phyloP scores from a whole-genome alignment of 2,797 vertebrate species.

The Tiaroga cobitis region DNA sequence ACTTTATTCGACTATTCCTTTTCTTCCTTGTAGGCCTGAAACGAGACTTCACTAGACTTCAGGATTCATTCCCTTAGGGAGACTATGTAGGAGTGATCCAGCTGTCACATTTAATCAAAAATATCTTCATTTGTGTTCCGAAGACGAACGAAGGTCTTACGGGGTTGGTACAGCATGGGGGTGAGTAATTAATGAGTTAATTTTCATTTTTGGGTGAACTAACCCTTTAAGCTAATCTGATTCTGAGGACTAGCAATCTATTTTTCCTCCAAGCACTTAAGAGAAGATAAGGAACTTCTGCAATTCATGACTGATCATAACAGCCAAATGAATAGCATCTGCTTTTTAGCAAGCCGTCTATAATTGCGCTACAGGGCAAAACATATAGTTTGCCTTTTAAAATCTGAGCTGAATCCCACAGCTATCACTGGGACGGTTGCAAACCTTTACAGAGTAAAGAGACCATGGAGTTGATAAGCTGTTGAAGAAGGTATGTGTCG shows the following conservation, averaged over 20 bases:
- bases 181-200: no score
- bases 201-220: no score
- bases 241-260: background rate
- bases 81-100: no score
- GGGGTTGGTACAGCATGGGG: no score
- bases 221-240: background rate
- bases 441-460: slow-evolving; percentile 27
- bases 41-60: no score
- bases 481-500: slow-evolving; percentile 31
- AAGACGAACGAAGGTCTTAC: no score
- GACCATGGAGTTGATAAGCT: slow-evolving; percentile 10
- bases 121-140: no score
- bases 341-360: slow-evolving; percentile 29
- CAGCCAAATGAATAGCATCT: slow-evolving; percentile 45
- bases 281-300: background rate
- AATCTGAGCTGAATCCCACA: background rate
- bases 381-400: background rate
- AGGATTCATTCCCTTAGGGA: no score
- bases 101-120: no score
- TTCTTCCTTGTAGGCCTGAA: no score
- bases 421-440: background rate
- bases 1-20: no score
- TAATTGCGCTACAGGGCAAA: slow-evolving; percentile 2
- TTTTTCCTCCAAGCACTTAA: background rate
- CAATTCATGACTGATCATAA: slow-evolving; percentile 3